Evolutionary conservation across 2,888 invertebrate genomes (phyloP).

Genomic region (Beris morrisii): DNA sequence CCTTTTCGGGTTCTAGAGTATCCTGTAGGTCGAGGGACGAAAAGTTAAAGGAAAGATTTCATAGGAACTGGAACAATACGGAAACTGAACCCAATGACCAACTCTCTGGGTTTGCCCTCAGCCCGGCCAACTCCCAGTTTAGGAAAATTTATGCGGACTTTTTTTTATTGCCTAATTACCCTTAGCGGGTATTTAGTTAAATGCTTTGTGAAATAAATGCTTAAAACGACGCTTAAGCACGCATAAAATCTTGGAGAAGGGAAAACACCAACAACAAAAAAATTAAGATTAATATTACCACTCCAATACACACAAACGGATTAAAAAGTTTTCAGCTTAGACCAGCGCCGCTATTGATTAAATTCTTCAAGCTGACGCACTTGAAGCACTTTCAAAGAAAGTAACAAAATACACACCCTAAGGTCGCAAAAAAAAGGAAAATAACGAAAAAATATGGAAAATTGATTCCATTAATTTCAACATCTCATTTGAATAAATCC

Average conservation of each 20-base stretch:
- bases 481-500: slow-evolving; percentile 1
- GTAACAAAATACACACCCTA: too few species aligned
- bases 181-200: background rate
- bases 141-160: background rate
- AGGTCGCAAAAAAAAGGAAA: too few species aligned
- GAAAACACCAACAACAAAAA: too few species aligned
- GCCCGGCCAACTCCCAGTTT: background rate
- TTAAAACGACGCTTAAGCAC: too few species aligned
- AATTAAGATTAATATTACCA: too few species aligned
- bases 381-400: too few species aligned
- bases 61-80: slow-evolving; percentile 10
- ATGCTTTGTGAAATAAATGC: background rate
- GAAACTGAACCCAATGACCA: slow-evolving; percentile 2
- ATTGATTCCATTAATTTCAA: slow-evolving; percentile 30
- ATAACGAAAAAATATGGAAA: slow-evolving; percentile 19
- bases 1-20: background rate
- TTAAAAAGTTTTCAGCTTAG: too few species aligned
- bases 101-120: background rate
- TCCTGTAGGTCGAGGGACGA: background rate
- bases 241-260: too few species aligned
- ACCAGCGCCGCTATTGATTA: too few species aligned
- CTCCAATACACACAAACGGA: too few species aligned
- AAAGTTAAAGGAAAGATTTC: background rate
- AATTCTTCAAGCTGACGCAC: too few species aligned
- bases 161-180: slow-evolving; percentile 17